Percentiles rank a stretch among this genome's conserved stretches.
phyloP scores from a whole-genome alignment of 1,140 invertebrate species.

The Drosophila yakuba region DNA sequence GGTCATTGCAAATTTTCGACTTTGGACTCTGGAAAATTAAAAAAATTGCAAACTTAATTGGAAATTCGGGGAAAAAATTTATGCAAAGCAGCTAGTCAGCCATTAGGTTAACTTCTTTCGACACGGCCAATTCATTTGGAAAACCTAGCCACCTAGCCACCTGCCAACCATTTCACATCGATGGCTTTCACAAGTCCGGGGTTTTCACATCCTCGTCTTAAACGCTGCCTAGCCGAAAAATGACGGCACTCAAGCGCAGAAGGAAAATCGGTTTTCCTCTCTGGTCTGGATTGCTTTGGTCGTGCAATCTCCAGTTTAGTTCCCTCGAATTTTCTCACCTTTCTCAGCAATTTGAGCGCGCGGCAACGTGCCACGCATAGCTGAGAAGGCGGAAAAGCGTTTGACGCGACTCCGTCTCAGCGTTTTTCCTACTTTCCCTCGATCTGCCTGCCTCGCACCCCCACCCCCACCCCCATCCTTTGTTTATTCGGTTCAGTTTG shows the following conservation, averaged over 20 bases:
- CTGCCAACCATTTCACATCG: constrained; percentile 12
- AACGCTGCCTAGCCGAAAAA: constrained; percentile 30
- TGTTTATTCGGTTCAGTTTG: constrained; percentile 44
- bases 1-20: neutral
- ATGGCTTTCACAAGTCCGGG: constrained; percentile 37
- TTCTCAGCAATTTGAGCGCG: constrained; percentile 43
- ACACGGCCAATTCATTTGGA: constrained; percentile 38
- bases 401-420: constrained; percentile 31
- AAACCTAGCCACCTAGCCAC: neutral
- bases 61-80: constrained; percentile 34
- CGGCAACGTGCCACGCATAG: constrained; percentile 52
- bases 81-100: constrained; percentile 43
- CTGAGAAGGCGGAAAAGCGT: constrained; percentile 50
- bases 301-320: constrained; percentile 41
- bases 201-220: constrained; percentile 43
- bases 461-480: constrained; percentile 2
- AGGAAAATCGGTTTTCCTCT: constrained; percentile 36
- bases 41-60: constrained; percentile 38
- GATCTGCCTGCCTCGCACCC: neutral
- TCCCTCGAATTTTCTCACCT: constrained; percentile 57
- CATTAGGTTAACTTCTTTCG: constrained; percentile 49
- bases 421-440: neutral
- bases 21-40: constrained; percentile 9
- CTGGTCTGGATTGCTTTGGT: constrained; percentile 6
- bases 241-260: constrained; percentile 16